Base-by-base conservation (phyloP, 2,888 invertebrate genomes). In the Pachymerium ferrugineum region DNA sequence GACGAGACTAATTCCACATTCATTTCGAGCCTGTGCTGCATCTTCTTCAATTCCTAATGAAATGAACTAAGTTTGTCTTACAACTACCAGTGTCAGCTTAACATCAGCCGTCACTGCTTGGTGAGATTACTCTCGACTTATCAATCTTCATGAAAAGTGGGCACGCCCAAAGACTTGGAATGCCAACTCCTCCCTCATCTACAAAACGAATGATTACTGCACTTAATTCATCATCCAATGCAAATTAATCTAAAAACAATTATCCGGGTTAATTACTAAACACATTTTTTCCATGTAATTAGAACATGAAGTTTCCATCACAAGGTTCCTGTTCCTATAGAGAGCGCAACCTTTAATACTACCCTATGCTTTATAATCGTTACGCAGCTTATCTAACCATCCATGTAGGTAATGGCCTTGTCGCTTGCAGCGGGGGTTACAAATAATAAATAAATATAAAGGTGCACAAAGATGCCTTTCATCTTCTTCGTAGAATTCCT, bases 181-280 rank as follows among this genome's bases (percentile, higher is more conserved):
- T 62, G n/a, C 62, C 62, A 62, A 22, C 28, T 28, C 22, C 62
- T 62, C 62, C 62, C 62, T 28, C 62, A 62, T 62, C 28, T 62
- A 28, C n/a, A 62, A 62, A 4, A 22, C 22, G 62, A 62, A 62
- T 62, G 62, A 62, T 62, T 62, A 62, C 22, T 16, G 16, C n/a
- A 28, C 28, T 62, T 25, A 62, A 62, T 62, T 62, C 28, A 62
- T 62, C 62, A 25, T 62, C 12, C 28, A 62, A 22, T 62, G 12
- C 62, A 22, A 62, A 62, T 28, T 22, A 62, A 62, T 62, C 62
- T 22, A 62, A 62, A 62, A 25, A 62, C 28, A 62, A 62, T 62
- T 62, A 62, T 62, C 16, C 28, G 28, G 12, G 12, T 62, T 62
- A 62, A 62, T 62, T 62, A 62, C 28, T 62, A 28, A 28, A 3